Evolutionary conservation across 2,113 vertebrate species (phyloP).

Genomic region (Podarcis muralis): DNA sequence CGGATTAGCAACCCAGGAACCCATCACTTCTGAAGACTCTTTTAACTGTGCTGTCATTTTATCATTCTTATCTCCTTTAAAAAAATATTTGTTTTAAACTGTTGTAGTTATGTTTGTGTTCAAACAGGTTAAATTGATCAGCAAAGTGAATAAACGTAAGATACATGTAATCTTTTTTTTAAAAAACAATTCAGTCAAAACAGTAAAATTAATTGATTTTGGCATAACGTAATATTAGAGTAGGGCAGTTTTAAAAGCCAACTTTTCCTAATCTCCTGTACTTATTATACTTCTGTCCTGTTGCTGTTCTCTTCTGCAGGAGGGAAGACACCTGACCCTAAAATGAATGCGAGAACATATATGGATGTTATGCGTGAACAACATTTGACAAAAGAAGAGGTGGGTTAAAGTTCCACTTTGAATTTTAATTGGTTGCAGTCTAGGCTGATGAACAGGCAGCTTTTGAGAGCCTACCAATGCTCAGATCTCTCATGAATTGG

Average conservation of each 20-base stretch:
- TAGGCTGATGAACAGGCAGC: background rate
- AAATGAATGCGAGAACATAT: constrained; percentile 96
- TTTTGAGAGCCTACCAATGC: background rate
- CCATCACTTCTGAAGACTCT: constrained; percentile 98
- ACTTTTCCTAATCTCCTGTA: constrained; percentile 63
- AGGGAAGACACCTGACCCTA: constrained; percentile 99
- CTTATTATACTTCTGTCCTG: constrained; percentile 86
- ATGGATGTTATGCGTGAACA: constrained; percentile 99
- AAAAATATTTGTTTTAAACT: constrained; percentile 84
- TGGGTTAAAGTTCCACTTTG: constrained; percentile 56
- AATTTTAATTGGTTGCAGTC: background rate
- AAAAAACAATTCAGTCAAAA: constrained; percentile 77
- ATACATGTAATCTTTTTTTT: constrained; percentile 77
- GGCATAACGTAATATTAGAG: constrained; percentile 78
- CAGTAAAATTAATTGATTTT: constrained; percentile 79
- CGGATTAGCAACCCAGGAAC: constrained; percentile 99
- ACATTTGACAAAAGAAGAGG: constrained; percentile 98
- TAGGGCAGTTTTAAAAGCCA: constrained; percentile 76
- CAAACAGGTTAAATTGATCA: constrained; percentile 89
- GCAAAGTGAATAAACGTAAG: constrained; percentile 86
- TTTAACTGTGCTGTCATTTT: constrained; percentile 89
- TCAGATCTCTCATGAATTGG: too few relatives aligned
- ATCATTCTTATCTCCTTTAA: constrained; percentile 89
- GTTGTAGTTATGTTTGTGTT: constrained; percentile 87
- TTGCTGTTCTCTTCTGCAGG: constrained; percentile 98